phyloP scores from a whole-genome alignment of 2,113 vertebrate species.

The Antidorcas marsupialis region DNA sequence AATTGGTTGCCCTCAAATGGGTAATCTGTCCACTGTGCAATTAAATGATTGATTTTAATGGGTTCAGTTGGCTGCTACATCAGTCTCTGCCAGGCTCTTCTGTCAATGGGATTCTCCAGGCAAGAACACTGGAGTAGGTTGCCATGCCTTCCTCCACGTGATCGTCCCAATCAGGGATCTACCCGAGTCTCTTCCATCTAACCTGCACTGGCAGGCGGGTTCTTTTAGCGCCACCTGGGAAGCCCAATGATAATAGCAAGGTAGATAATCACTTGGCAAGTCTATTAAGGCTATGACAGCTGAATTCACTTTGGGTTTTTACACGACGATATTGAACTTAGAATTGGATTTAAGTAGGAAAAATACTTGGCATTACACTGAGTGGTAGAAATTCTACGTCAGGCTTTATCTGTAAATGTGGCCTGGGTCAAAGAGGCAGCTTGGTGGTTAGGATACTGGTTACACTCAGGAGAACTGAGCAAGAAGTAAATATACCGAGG shows the following conservation, averaged over 20 bases:
- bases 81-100: not conserved
- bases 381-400: not conserved
- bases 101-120: not conserved
- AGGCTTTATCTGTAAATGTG: not conserved
- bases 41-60: not conserved
- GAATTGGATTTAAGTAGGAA: not conserved
- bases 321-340: not conserved
- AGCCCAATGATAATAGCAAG: not conserved
- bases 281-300: not conserved
- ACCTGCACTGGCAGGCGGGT: not conserved
- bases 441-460: not conserved
- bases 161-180: rapidly evolving
- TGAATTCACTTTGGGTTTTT: not conserved
- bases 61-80: not conserved
- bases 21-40: not conserved
- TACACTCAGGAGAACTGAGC: not conserved
- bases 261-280: not conserved
- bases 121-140: not conserved
- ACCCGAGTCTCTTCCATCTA: not conserved
- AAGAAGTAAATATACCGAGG: not conserved
- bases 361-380: not conserved
- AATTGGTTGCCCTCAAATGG: not conserved
- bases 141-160: not conserved
- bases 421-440: not conserved
- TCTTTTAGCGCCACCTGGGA: not conserved